Evolutionary conservation across 2,113 vertebrate genomes (phyloP).

Genomic region (Pseudorasbora parva): DNA sequence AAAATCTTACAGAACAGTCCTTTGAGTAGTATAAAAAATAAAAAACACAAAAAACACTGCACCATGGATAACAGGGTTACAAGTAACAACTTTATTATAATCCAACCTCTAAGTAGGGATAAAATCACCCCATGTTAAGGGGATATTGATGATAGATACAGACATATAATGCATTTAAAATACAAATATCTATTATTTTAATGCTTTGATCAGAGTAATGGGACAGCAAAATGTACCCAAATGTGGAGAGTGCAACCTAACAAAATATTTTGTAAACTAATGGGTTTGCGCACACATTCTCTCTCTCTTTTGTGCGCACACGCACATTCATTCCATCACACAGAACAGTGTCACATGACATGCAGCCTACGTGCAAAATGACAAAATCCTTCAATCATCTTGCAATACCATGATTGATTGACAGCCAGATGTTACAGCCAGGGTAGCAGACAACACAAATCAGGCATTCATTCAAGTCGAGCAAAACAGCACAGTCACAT

Average conservation of each 20-base stretch:
- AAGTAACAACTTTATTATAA: too few species aligned
- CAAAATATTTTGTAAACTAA: not conserved
- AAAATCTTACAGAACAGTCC: too few species aligned
- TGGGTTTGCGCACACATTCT: not conserved
- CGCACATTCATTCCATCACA: not conserved
- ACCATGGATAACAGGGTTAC: too few species aligned
- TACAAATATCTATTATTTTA: not conserved
- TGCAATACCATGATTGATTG: not conserved
- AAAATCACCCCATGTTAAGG: too few species aligned
- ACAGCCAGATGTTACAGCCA: slow-evolving; percentile 31
- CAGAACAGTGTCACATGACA: not conserved
- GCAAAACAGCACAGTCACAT: not conserved
- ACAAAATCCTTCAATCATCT: not conserved
- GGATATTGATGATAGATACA: too few species aligned
- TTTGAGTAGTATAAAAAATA: too few species aligned
- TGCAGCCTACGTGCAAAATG: not conserved
- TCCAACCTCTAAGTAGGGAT: too few species aligned
- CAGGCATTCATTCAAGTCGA: slow-evolving; percentile 25
- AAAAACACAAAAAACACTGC: too few species aligned
- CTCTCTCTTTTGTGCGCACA: not conserved
- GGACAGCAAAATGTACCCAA: not conserved
- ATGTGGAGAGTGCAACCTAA: not conserved
- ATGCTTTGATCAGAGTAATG: slow-evolving; percentile 9
- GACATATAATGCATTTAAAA: too few species aligned
- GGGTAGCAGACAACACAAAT: not conserved